Evolutionary conservation across 2,888 invertebrate species (phyloP).

Genomic region (Dicyrtomina minuta): DNA sequence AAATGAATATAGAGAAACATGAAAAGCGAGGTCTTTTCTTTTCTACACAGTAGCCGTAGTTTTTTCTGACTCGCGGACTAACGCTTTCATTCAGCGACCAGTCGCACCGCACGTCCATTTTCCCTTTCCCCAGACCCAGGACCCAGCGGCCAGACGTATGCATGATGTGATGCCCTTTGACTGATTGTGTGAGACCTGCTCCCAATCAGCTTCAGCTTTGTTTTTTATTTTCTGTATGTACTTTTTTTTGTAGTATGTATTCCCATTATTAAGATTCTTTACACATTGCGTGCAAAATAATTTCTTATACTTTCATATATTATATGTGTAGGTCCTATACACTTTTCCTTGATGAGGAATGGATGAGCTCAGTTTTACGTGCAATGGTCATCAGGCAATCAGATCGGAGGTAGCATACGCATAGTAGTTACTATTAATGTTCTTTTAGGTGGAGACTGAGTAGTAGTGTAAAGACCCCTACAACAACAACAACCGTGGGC

Average conservation of each 20-base stretch:
- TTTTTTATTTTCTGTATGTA: background rate
- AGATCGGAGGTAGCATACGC: too few relatives aligned
- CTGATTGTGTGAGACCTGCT: too few relatives aligned
- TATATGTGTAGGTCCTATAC: too few relatives aligned
- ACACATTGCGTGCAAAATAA: slow-evolving; percentile 30
- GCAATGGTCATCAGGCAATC: slow-evolving; percentile 24
- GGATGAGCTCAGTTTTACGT: slow-evolving; percentile 27
- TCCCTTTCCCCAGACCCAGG: background rate
- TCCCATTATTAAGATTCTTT: too few relatives aligned
- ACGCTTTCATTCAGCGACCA: background rate
- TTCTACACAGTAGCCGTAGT: background rate
- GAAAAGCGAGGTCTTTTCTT: background rate
- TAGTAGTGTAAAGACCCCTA: too few relatives aligned
- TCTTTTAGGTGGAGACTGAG: too few relatives aligned
- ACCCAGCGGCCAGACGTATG: too few relatives aligned
- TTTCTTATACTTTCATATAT: too few relatives aligned
- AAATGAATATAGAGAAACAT: slow-evolving; percentile 9
- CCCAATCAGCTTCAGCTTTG: too few relatives aligned
- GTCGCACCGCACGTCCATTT: background rate
- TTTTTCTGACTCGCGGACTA: background rate
- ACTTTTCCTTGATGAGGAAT: slow-evolving; percentile 25
- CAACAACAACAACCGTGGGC: too few relatives aligned
- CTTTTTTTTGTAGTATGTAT: background rate
- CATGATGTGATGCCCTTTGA: too few relatives aligned
- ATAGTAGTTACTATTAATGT: too few relatives aligned